A percentile compares a stretch with the other conserved stretches of the same genome.
phyloP scores from a whole-genome alignment of 2,797 vertebrate genomes.

The Malacoraja senta region DNA sequence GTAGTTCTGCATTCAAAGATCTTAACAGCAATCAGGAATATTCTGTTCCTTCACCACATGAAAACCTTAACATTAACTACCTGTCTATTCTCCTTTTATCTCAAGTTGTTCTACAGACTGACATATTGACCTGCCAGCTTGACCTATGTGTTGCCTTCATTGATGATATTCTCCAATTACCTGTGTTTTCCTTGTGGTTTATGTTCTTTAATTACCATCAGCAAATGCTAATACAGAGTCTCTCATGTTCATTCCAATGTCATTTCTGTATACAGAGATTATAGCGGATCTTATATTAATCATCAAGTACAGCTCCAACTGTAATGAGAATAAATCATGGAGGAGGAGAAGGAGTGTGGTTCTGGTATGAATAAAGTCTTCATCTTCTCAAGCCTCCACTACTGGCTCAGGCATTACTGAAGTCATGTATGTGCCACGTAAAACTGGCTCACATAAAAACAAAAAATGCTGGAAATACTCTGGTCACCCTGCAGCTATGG shows the following conservation, averaged over 20 bases:
- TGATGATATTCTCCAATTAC: too few species aligned
- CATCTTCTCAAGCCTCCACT: too few species aligned
- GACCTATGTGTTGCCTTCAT: background rate
- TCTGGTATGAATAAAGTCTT: too few species aligned
- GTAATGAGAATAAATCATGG: too few species aligned
- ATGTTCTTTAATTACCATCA: background rate
- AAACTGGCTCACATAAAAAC: too few species aligned
- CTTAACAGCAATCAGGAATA: background rate
- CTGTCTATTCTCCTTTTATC: background rate
- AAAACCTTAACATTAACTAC: background rate
- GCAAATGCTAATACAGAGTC: background rate
- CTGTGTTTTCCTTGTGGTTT: background rate
- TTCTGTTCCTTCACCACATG: background rate
- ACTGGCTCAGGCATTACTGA: too few species aligned
- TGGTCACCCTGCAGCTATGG: too few species aligned
- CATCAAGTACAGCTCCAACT: background rate
- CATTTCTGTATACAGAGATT: background rate
- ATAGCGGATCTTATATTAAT: background rate
- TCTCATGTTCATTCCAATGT: background rate
- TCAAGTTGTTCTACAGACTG: background rate
- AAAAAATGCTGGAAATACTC: too few species aligned
- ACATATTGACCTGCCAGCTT: background rate
- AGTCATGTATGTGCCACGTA: too few species aligned
- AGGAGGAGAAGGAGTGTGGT: too few species aligned
- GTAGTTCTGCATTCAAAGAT: background rate